A percentile compares a stretch with the other conserved stretches of the same genome.
phyloP scores from a whole-genome alignment of 2,113 vertebrate species.

The Fregetta grallaria region DNA sequence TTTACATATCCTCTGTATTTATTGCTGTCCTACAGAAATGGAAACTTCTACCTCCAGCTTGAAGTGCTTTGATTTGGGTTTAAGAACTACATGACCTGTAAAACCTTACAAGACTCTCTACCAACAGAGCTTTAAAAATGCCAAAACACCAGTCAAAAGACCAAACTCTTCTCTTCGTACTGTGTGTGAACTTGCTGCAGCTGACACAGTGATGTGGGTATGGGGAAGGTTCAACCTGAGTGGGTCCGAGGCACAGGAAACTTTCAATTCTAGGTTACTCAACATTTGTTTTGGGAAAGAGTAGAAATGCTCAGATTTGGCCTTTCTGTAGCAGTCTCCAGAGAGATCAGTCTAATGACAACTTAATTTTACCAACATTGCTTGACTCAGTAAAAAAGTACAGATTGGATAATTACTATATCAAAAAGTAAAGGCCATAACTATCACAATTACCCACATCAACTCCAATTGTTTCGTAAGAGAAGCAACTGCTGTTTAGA shows the following conservation, averaged over 20 bases:
- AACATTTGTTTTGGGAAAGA: background rate
- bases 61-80: background rate
- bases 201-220: too few relatives aligned
- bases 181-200: background rate
- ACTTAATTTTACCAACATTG: constrained; percentile 13
- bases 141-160: background rate
- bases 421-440: constrained; percentile 48
- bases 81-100: background rate
- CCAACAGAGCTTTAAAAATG: background rate
- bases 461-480: constrained; percentile 49
- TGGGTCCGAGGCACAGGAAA: background rate
- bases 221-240: background rate
- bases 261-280: background rate
- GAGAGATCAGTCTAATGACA: constrained; percentile 1
- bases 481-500: constrained; percentile 64
- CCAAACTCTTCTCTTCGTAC: background rate
- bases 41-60: background rate
- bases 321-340: background rate
- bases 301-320: background rate
- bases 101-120: background rate
- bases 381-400: constrained; percentile 23
- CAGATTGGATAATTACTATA: constrained; percentile 61
- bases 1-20: background rate
- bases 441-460: constrained; percentile 58
- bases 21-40: background rate